Evolutionary conservation across 2,888 invertebrate genomes (phyloP).

Genomic region (Sphecodes monilicornis): DNA sequence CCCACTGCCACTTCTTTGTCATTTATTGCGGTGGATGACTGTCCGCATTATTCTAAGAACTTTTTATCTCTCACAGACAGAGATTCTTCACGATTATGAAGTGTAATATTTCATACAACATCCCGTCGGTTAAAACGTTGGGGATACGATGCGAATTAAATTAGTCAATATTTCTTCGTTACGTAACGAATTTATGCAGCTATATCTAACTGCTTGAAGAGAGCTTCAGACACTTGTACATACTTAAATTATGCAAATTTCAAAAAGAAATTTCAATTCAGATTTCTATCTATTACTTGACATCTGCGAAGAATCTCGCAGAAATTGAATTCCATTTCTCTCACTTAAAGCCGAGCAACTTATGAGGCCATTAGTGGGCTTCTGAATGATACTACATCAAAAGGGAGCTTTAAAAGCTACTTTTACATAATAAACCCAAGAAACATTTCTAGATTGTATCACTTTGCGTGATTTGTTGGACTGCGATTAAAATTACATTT

Average conservation of each 20-base stretch:
- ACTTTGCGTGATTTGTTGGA: neutral
- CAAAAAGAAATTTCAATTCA: neutral
- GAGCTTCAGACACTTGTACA: neutral
- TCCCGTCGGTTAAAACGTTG: neutral
- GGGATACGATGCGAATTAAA: conserved; percentile 2
- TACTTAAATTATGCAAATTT: neutral
- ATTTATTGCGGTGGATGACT: neutral
- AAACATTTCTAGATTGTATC: neutral
- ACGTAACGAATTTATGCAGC: neutral
- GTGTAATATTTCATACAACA: neutral
- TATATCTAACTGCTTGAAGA: neutral
- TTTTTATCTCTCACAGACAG: neutral
- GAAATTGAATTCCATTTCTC: neutral
- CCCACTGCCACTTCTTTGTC: neutral
- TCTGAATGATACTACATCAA: neutral
- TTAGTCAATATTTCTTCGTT: neutral
- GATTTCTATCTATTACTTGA: neutral
- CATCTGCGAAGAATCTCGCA: neutral
- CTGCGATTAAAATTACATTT: too few species aligned
- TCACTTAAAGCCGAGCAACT: neutral
- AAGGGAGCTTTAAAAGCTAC: neutral
- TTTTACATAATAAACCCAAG: neutral
- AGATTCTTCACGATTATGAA: neutral
- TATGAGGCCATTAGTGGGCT: neutral
- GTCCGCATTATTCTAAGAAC: neutral